Percentiles rank a stretch among this genome's conserved stretches.
Evolutionary conservation across 2,797 vertebrate genomes (phyloP).

Genomic region (Dallia pectoralis): DNA sequence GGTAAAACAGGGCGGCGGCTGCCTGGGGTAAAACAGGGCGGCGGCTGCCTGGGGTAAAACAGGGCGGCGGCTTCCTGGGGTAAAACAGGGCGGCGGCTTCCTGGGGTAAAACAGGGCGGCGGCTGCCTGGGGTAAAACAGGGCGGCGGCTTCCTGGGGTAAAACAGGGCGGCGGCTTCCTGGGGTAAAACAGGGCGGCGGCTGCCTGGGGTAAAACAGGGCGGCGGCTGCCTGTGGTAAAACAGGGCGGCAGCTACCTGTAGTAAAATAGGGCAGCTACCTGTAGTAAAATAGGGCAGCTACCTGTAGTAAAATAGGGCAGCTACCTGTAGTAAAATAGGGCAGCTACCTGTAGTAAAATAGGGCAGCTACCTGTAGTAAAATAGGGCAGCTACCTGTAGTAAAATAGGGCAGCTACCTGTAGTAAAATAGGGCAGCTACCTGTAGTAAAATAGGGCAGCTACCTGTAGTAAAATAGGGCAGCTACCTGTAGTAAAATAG

Average conservation of each 20-base stretch:
- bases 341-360: background rate
- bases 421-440: background rate
- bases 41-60: background rate
- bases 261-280: constrained; percentile 64
- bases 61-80: constrained; percentile 74
- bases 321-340: background rate
- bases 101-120: constrained; percentile 99
- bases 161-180: constrained; percentile 68
- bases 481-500: constrained; percentile 99
- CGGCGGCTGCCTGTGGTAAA: no score
- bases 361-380: constrained; percentile 75
- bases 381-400: no score
- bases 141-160: background rate
- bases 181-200: no score
- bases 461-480: no score
- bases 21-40: background rate
- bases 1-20: constrained; percentile 99
- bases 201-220: constrained; percentile 99
- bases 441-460: background rate
- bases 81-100: no score
- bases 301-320: constrained; percentile 99
- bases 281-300: no score
- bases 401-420: constrained; percentile 97
- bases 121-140: background rate
- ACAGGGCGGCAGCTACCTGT: background rate